These are phyloP conservation scores for Tubiluchus corallicola DNA, from an alignment of 2,888 invertebrate species.

Conservation along the genomic window DNA sequence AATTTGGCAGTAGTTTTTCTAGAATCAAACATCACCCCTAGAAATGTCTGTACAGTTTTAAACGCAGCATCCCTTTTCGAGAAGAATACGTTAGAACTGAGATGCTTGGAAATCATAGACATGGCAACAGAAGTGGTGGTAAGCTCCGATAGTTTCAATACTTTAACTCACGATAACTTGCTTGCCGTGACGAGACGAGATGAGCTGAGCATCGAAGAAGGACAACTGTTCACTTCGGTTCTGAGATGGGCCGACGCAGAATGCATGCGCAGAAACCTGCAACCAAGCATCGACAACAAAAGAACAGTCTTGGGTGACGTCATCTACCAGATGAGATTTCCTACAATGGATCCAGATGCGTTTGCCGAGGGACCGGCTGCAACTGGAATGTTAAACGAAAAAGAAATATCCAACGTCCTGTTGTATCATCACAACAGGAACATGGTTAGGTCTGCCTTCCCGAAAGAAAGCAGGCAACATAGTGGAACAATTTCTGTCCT, in stretches of 20 bases:
- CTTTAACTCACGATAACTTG: conserved; percentile 44
- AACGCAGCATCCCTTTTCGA: no score
- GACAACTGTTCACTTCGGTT: conserved; percentile 38
- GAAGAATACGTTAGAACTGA: conserved; percentile 44
- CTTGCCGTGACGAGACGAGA: conserved; percentile 45
- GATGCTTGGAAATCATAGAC: conserved; percentile 45
- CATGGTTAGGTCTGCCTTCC: no score
- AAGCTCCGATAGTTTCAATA: conserved; percentile 36
- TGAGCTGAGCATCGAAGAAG: conserved; percentile 44
- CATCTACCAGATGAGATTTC: conserved; percentile 44
- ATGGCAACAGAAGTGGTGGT: conserved; percentile 37
- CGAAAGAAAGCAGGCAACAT: no score
- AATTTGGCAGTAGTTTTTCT: conserved; percentile 46
- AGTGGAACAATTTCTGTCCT: no score
- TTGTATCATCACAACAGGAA: no score
- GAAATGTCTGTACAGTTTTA: conserved; percentile 45
- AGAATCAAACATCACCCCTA: conserved; percentile 40
- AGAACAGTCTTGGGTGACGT: conserved; percentile 36
- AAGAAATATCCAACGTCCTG: conserved; percentile 32
- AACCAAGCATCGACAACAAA: conserved; percentile 35
- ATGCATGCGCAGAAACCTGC: conserved; percentile 36
- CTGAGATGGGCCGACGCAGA: conserved; percentile 41
- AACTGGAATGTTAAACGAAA: conserved; percentile 36
- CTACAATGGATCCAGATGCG: conserved; percentile 44
- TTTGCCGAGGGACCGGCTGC: conserved; percentile 40